phyloP scores from a whole-genome alignment of 2,113 vertebrate genomes.

The Nyctereutes procyonoides region DNA sequence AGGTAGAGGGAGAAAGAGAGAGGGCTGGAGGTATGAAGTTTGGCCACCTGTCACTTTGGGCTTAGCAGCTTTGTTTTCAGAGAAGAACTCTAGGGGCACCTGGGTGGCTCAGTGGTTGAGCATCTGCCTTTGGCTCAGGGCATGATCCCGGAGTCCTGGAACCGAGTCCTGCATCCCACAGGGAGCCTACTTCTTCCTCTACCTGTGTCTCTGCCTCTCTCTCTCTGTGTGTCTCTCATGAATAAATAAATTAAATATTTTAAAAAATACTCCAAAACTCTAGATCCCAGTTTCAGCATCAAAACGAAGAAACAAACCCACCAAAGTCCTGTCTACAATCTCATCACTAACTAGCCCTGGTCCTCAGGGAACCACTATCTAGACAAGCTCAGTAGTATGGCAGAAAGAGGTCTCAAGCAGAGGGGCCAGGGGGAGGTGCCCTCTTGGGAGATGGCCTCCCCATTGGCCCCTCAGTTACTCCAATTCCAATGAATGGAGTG shows the following conservation, averaged over 20 bases:
- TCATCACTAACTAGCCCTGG: fast-evolving
- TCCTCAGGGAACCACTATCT: too few species aligned
- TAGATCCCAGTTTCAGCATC: neutral
- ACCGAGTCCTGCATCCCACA: too few species aligned
- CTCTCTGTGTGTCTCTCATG: too few species aligned
- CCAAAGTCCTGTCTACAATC: neutral
- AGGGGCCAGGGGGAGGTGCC: neutral
- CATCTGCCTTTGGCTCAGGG: too few species aligned
- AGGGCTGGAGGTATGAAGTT: too few species aligned
- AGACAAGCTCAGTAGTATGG: fast-evolving
- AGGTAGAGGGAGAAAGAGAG: neutral
- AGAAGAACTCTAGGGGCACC: neutral
- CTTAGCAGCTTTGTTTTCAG: neutral
- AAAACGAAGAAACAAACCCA: neutral
- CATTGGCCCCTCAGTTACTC: fast-evolving
- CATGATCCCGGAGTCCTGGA: too few species aligned
- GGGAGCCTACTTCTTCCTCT: too few species aligned
- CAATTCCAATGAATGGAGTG: fast-evolving
- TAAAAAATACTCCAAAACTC: neutral
- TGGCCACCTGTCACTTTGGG: neutral
- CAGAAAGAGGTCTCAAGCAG: fast-evolving
- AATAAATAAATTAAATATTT: too few species aligned
- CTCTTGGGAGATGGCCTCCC: neutral
- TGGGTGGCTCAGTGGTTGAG: too few species aligned
- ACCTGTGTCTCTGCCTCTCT: too few species aligned